Conservation (phyloP, 2,888 invertebrate species). For the Busseola fusca region DNA sequence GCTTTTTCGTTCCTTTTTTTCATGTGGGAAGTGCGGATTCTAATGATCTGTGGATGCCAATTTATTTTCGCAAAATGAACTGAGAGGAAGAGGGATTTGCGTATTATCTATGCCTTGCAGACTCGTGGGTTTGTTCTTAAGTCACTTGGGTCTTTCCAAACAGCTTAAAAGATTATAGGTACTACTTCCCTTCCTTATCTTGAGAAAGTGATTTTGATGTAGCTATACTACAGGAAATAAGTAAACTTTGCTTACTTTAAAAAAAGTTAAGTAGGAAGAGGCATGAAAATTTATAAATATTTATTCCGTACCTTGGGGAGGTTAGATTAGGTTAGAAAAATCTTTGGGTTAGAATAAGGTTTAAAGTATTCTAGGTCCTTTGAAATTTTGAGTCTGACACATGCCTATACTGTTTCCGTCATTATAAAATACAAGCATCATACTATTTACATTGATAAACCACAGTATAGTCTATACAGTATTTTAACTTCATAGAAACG, state of each 20-base stretch:
- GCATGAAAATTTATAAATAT: not conserved
- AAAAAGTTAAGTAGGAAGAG: no score
- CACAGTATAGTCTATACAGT: no score
- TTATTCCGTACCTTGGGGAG: no score
- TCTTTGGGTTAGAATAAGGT: no score
- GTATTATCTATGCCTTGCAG: slow-evolving; percentile 17
- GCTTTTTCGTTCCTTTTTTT: slow-evolving; percentile 64
- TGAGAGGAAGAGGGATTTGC: slow-evolving; percentile 28
- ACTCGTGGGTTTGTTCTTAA: not conserved
- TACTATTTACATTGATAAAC: no score
- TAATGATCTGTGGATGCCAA: slow-evolving; percentile 59
- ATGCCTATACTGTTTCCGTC: not conserved
- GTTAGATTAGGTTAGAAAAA: no score
- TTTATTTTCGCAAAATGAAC: slow-evolving; percentile 35
- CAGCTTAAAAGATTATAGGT: not conserved
- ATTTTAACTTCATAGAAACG: no score
- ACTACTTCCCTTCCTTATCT: not conserved
- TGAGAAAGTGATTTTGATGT: not conserved
- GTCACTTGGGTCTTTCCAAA: not conserved
- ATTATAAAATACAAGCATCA: not conserved
- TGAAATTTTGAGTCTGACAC: not conserved
- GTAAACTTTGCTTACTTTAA: no score
- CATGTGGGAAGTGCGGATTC: slow-evolving; percentile 50
- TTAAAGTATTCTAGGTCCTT: not conserved
- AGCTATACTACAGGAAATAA: not conserved